Percentiles rank a stretch among this genome's conserved stretches.
phyloP scores from a whole-genome alignment of 1,140 invertebrate species.

The Sycophaga agraensis region DNA sequence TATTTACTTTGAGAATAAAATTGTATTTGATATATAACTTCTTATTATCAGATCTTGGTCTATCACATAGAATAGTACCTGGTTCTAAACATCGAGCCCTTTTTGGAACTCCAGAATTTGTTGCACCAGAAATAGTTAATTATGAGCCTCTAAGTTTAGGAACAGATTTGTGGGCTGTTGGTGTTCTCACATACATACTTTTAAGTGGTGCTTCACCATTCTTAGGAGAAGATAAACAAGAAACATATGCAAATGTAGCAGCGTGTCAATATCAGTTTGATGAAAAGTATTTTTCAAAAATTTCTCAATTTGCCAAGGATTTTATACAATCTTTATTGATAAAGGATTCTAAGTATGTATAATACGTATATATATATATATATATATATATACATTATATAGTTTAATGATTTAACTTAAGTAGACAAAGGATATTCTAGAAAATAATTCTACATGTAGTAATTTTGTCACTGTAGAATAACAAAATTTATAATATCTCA shows the following conservation, averaged over 20 bases:
- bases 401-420: too few relatives aligned
- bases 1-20: conserved; percentile 1
- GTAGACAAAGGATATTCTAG: too few relatives aligned
- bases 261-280: conserved; percentile 69
- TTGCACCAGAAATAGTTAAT: conserved; percentile 71
- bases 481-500: too few relatives aligned
- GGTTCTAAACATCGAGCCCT: conserved; percentile 59
- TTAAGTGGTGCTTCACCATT: conserved; percentile 69
- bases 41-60: conserved; percentile 63
- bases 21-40: not conserved
- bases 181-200: conserved; percentile 69
- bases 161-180: conserved; percentile 73
- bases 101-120: conserved; percentile 64
- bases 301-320: conserved; percentile 63
- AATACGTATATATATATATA: not conserved
- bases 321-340: conserved; percentile 64
- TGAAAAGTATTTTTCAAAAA: conserved; percentile 63
- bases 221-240: conserved; percentile 68
- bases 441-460: too few relatives aligned
- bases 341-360: conserved; percentile 62
- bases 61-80: conserved; percentile 62
- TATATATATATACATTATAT: too few relatives aligned
- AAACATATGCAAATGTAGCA: conserved; percentile 68
- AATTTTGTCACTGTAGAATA: too few relatives aligned
- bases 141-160: conserved; percentile 68